Base-by-base conservation (phyloP, 1,140 invertebrate genomes). In the Phthorimaea operculella region DNA sequence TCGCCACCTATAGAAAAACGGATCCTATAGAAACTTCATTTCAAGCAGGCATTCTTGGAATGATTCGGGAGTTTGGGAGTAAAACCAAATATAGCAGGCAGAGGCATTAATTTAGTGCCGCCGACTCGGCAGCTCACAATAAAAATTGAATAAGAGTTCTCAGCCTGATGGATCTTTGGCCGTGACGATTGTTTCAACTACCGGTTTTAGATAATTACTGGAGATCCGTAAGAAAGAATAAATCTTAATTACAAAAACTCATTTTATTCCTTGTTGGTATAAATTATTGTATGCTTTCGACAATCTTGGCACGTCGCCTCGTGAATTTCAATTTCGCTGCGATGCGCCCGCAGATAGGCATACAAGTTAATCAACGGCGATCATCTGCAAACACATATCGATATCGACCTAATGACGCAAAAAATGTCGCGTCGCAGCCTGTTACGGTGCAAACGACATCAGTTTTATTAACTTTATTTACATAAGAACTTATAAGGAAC, bases 131-230 rank as follows among this genome's bases (percentile, higher is more conserved):
- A 47, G 16, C 44, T n/a, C 44, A 15, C 44, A 58, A 66, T 69
- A 70, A 62, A 65, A 64, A 63, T 66, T 65, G 48, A 63, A 65
- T 61, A 61, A 58, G 51, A 52, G 58, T 28, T 28, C 55, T 63
- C 53, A 51, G 56, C 52, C 57, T 61, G 54, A 52, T 52, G 54
- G 52, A 60, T 60, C 62, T 33, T 64, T 59, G 52, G 58, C 61
- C 66, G 63, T 69, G 66, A 68, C 66, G 66, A 69, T 72, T 72
- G 66, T 72, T 72, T 72, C 69, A 62, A 66, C 69, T 66, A 66
- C 69, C 69, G 66, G 69, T 72, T 69, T 68, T 69, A 66, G 63
- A 64, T 62, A 69, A 69, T 64, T 58, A 61, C 64, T 67, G 50
- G 58, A 51, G 58, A 33, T 60, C 59, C 59, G 48, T 33, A 28